Conservation (phyloP, 2,113 vertebrate genomes). For the Romanogobio albipinnatus region DNA sequence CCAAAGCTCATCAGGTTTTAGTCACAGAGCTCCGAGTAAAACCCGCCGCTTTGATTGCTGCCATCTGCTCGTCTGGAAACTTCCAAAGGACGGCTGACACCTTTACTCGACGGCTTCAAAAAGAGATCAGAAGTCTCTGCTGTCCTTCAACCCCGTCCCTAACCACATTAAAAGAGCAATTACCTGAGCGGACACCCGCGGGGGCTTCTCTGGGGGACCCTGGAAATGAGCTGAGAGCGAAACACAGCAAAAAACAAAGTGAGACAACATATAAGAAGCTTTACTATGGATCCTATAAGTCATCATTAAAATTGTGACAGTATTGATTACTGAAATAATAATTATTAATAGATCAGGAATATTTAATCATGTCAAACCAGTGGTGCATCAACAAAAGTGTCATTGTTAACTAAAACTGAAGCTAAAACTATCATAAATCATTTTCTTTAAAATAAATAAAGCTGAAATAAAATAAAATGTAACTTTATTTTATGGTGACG, state of each 20-base stretch:
- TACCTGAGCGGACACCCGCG: constrained; percentile 77
- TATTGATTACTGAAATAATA: no score
- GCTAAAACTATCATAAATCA: no score
- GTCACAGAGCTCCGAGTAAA: constrained; percentile 38
- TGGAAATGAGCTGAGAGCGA: constrained; percentile 59
- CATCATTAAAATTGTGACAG: neutral
- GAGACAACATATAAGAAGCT: neutral
- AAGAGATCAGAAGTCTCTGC: constrained; percentile 19
- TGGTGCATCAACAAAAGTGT: no score
- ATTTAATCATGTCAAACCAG: no score
- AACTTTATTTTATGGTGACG: no score
- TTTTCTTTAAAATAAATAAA: no score
- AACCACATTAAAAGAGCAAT: constrained; percentile 31
- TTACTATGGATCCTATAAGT: neutral
- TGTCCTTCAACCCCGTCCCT: neutral
- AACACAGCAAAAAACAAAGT: neutral
- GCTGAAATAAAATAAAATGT: no score
- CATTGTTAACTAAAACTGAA: no score
- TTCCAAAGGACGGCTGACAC: constrained; percentile 34
- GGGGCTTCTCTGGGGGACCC: constrained; percentile 82
- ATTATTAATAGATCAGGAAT: no score
- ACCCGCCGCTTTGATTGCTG: constrained; percentile 48
- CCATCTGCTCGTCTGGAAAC: constrained; percentile 35
- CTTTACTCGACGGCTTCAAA: constrained; percentile 17
- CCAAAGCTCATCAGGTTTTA: constrained; percentile 25